A percentile compares a stretch with the other conserved stretches of the same genome.
Evolutionary conservation across 2,888 invertebrate species (phyloP).

Genomic region (Sussaba pulchella): DNA sequence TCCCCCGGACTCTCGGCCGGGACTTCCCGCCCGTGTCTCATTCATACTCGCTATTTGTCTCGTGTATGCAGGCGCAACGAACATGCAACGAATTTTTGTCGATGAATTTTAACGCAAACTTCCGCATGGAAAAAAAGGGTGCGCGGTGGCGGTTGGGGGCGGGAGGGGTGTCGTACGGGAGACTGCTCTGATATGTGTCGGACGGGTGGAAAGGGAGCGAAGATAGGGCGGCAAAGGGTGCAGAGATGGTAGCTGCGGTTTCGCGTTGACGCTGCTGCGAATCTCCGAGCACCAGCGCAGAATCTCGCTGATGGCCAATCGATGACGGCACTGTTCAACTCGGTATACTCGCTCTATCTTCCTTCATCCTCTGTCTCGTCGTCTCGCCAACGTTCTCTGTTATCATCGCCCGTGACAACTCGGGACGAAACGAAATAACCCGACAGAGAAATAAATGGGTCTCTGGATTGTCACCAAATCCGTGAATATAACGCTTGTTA

Average conservation of each 20-base stretch:
- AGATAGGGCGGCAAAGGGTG: slow-evolving; percentile 26
- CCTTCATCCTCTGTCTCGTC: background rate
- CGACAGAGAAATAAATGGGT: too few relatives aligned
- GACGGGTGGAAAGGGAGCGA: slow-evolving; percentile 29
- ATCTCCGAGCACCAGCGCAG: slow-evolving; percentile 66
- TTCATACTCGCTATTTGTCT: slow-evolving; percentile 24
- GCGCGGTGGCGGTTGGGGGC: too few relatives aligned
- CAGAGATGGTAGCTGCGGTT: slow-evolving; percentile 53
- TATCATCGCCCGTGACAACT: too few relatives aligned
- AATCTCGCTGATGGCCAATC: slow-evolving; percentile 70
- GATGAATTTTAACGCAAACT: slow-evolving; percentile 60
- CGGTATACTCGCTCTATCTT: background rate
- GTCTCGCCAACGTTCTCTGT: too few relatives aligned
- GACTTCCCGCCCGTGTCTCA: background rate
- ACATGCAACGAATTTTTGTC: slow-evolving; percentile 54
- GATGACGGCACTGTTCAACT: slow-evolving; percentile 67
- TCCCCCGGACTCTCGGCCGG: too few relatives aligned
- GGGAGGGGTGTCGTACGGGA: too few relatives aligned
- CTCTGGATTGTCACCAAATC: too few relatives aligned
- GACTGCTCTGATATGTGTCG: slow-evolving; percentile 43
- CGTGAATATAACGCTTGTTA: too few relatives aligned
- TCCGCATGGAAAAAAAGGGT: slow-evolving; percentile 46
- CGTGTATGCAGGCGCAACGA: slow-evolving; percentile 34
- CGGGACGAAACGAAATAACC: too few relatives aligned
- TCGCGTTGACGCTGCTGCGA: slow-evolving; percentile 51